Base-by-base conservation (phyloP, 2,113 vertebrate species). In the Pantherophis guttatus region DNA sequence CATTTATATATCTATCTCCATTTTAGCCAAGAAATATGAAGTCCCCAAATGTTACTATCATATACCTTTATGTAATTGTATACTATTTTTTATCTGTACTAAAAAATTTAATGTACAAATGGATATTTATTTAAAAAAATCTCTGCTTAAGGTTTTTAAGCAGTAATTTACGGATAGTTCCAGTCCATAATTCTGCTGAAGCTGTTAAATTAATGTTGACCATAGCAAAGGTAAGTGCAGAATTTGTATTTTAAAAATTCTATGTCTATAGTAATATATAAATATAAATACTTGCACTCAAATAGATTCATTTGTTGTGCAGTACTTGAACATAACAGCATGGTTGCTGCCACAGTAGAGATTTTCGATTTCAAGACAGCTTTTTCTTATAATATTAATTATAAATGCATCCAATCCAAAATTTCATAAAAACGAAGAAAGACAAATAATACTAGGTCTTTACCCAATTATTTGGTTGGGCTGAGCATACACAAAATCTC, bases 151-250 rank as follows among this genome's bases (percentile, higher is more conserved):
- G 99, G 95, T 99, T 99, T 96, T 97, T 99, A 93, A 98, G 98
- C 94, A 98, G 97, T 94, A 99, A 98, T 89, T 98, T 99, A 94
- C 98, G 97, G 95, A 95, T 99, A 93, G 96, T 99, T 89, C 98
- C 98, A 89, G 98, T 98, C 90, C 98, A 98, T 94, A 99, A 98
- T 96, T 95, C 95, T 94, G 94, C 94, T 70, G 98, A 99, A 92
- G 96, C 97, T 15, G 94, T 98, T 89, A 98, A 98, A 95, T 98
- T 98, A 93, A 99, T 99, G 98, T 95, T 99, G 90, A 98, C 98
- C 19, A 97, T 99, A 93, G 98, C 98, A 75, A 99, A 99, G 98
- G 99, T 99, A 97, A 98, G 97, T 88, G 4, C 44, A 53, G 85
- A 24, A 70, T 86, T 88, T 33, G 91, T 86, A 50, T 91, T 91